Conservation (phyloP, 2,113 vertebrate species). For the Otolemur garnettii region DNA sequence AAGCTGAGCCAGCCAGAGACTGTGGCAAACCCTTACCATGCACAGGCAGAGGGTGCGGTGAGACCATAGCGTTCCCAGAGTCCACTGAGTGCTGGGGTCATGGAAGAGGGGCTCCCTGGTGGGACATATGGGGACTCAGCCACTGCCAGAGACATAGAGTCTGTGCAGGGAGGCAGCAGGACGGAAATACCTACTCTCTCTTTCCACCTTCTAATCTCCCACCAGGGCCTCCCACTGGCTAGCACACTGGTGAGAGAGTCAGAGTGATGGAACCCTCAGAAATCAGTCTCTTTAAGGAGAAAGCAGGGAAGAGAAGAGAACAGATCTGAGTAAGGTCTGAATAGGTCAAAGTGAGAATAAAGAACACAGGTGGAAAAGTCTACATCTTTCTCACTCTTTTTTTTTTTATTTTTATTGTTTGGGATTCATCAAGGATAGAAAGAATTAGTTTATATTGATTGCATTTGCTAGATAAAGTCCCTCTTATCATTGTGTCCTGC, state of each 20-base stretch:
- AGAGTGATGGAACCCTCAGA: background rate
- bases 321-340: background rate
- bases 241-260: background rate
- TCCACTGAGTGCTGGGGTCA: background rate
- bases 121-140: background rate
- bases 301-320: background rate
- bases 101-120: background rate
- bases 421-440: no score
- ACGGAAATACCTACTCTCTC: accelerated
- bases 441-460: no score
- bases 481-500: no score
- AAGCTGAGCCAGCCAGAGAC: background rate
- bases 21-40: background rate
- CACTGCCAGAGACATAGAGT: background rate
- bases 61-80: background rate
- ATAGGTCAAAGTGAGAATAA: background rate
- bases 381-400: background rate
- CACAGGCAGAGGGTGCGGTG: background rate
- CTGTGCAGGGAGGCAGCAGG: no score
- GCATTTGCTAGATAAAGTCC: no score
- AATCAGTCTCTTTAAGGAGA: background rate
- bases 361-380: background rate
- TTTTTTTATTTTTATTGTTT: no score
- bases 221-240: background rate
- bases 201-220: background rate